Evolutionary conservation across 2,797 vertebrate species (phyloP).

Genomic region (Sebastes steindachneri): DNA sequence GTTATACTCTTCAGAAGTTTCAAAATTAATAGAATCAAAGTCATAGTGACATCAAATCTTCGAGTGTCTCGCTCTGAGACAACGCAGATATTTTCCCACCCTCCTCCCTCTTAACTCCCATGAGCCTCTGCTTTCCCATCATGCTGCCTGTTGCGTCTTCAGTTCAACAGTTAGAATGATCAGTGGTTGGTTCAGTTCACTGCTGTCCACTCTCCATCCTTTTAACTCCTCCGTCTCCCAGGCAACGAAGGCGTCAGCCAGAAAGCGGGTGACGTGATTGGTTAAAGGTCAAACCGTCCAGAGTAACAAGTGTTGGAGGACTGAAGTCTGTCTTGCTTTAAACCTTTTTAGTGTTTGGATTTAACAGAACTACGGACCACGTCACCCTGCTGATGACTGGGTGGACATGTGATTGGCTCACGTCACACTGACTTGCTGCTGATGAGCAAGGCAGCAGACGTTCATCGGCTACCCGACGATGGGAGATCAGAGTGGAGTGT

Average conservation of each 20-base stretch:
- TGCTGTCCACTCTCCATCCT: conserved; percentile 31
- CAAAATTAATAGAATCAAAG: background rate
- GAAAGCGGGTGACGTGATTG: background rate
- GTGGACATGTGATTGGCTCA: background rate
- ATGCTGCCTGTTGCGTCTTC: conserved; percentile 23
- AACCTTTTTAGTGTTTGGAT: conserved; percentile 39
- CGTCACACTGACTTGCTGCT: background rate
- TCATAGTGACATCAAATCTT: background rate
- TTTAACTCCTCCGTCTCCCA: background rate
- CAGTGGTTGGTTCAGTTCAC: conserved; percentile 74
- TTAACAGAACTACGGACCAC: background rate
- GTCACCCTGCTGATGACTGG: background rate
- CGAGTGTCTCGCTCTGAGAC: background rate
- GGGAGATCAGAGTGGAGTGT: background rate
- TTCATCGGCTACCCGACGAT: too few relatives aligned
- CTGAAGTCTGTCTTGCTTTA: background rate
- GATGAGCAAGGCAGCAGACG: background rate
- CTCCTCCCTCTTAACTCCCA: background rate
- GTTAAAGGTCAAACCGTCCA: background rate
- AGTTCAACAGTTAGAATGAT: conserved; percentile 68
- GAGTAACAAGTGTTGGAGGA: background rate
- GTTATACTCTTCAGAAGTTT: background rate
- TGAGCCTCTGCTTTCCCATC: conserved; percentile 17
- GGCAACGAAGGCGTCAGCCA: background rate
- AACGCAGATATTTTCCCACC: background rate